Conservation (phyloP, 2,797 vertebrate species). For the Tachyglossus aculeatus region DNA sequence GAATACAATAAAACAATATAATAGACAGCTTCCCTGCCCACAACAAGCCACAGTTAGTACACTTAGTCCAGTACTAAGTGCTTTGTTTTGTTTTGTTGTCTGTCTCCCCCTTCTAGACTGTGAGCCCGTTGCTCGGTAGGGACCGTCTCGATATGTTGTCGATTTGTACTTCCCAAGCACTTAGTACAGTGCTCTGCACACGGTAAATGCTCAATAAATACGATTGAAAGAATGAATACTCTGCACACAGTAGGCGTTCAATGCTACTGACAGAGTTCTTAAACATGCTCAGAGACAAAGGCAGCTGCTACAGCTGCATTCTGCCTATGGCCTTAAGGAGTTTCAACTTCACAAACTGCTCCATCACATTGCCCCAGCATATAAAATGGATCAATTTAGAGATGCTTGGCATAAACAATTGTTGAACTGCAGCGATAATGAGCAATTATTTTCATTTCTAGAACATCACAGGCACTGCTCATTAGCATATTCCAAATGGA, state of each 20-base stretch:
- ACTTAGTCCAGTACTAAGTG: too few relatives aligned
- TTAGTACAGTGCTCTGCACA: neutral
- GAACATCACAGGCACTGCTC: conserved; percentile 1
- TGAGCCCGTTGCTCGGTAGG: too few relatives aligned
- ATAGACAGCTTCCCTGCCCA: too few relatives aligned
- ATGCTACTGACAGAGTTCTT: too few relatives aligned
- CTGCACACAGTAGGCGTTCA: too few relatives aligned
- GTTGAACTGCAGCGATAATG: conserved; percentile 9
- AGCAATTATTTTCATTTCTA: conserved; percentile 21
- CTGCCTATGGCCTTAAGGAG: neutral
- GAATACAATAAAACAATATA: neutral
- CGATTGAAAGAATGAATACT: too few relatives aligned
- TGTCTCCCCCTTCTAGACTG: too few relatives aligned
- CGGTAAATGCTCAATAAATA: too few relatives aligned
- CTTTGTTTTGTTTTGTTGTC: too few relatives aligned
- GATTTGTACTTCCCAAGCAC: neutral
- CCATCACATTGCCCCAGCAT: neutral
- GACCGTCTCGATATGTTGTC: too few relatives aligned
- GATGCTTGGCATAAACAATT: neutral
- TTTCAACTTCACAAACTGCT: neutral
- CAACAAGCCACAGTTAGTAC: too few relatives aligned
- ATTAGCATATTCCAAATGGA: conserved; percentile 1
- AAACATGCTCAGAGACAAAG: too few relatives aligned
- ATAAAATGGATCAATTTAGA: neutral
- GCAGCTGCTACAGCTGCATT: accelerated